Evolutionary conservation across 2,888 invertebrate genomes (phyloP).

Genomic region (Phengaris arion): DNA sequence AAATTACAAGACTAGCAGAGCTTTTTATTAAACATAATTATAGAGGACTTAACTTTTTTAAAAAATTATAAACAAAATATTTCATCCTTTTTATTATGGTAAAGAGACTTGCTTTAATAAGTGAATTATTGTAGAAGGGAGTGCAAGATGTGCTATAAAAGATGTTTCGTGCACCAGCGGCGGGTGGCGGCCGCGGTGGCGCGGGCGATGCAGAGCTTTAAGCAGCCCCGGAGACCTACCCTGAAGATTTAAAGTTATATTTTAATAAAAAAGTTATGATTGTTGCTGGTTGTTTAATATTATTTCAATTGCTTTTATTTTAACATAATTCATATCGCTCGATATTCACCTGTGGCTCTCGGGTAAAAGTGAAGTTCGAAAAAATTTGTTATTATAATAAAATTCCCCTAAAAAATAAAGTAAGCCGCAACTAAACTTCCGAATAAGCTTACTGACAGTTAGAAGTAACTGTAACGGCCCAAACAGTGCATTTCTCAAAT

Average conservation of each 20-base stretch:
- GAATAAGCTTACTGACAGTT: too few species aligned
- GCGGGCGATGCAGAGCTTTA: not conserved
- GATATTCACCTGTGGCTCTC: not conserved
- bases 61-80: too few species aligned
- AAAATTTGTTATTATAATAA: too few species aligned
- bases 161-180: not conserved
- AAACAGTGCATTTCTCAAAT: too few species aligned
- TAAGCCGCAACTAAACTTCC: too few species aligned
- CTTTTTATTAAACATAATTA: too few species aligned
- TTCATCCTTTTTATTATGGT: not conserved
- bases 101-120: not conserved
- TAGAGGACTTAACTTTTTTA: too few species aligned
- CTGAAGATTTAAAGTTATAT: not conserved
- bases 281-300: not conserved
- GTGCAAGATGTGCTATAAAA: constrained; percentile 7
- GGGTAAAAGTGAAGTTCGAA: not conserved
- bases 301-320: not conserved
- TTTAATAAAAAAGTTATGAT: not conserved
- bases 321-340: not conserved
- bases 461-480: too few species aligned
- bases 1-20: too few species aligned
- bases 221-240: not conserved
- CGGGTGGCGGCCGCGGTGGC: not conserved
- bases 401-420: too few species aligned
- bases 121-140: not conserved